A percentile compares a stretch with the other conserved stretches of the same genome.
These are phyloP conservation scores for Baronia brevicornis DNA, from an alignment of 2,888 invertebrate species.

Conservation along the genomic window DNA sequence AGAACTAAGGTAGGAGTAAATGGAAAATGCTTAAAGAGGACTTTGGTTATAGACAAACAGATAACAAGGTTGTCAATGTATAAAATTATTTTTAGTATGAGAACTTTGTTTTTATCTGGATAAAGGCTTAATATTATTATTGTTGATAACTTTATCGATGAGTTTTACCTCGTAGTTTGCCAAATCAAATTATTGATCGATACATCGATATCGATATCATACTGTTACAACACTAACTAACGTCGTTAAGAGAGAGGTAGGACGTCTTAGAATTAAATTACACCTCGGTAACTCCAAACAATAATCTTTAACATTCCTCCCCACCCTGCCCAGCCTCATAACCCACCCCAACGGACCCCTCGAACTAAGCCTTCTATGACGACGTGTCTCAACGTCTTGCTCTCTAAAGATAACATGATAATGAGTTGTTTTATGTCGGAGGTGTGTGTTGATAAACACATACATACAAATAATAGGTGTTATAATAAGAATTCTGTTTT, in stretches of 20 bases:
- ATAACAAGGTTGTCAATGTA: no score
- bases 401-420: constrained; percentile 48
- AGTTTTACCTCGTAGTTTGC: no score
- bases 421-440: constrained; percentile 37
- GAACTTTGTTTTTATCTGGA: no score
- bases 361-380: constrained; percentile 47
- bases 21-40: no score
- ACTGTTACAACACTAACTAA: constrained; percentile 18
- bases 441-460: constrained; percentile 19
- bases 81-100: no score
- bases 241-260: constrained; percentile 48
- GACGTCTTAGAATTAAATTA: constrained; percentile 65
- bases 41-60: no score
- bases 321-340: constrained; percentile 21
- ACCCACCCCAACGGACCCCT: constrained; percentile 14
- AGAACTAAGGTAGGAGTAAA: no score
- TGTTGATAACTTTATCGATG: no score
- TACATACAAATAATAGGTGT: no score
- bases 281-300: constrained; percentile 67
- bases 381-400: constrained; percentile 45
- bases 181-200: no score
- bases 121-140: no score
- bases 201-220: constrained; percentile 16
- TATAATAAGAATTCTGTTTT: no score
- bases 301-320: constrained; percentile 61